Conservation (phyloP, 2,888 invertebrate species). For the Saturnia japonica region DNA sequence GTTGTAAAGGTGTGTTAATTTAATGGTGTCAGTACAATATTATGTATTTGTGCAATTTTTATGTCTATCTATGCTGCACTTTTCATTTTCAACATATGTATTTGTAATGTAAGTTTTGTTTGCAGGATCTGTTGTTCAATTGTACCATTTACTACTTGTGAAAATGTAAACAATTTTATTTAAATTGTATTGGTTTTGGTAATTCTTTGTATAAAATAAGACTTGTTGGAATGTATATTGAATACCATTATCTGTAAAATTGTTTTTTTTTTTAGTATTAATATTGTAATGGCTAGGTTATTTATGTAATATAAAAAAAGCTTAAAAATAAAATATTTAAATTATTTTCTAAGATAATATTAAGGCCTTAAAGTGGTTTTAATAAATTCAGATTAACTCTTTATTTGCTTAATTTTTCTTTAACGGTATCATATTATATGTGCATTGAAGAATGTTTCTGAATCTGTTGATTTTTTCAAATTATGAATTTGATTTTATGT, state of each 20-base stretch:
- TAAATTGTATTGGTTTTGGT: background rate
- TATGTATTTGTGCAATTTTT: background rate
- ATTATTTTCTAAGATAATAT: background rate
- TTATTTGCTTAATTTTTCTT: too few species aligned
- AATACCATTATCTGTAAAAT: background rate
- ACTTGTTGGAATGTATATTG: background rate
- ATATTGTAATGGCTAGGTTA: background rate
- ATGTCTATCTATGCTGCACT: background rate
- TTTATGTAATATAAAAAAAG: background rate
- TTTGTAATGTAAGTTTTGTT: background rate
- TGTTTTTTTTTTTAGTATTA: background rate
- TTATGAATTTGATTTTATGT: too few species aligned
- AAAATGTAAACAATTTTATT: background rate
- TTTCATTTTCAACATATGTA: background rate
- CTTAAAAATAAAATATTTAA: background rate
- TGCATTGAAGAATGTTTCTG: too few species aligned
- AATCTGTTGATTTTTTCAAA: too few species aligned
- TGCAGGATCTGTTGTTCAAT: background rate
- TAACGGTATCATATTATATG: too few species aligned
- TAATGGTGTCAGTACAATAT: slow-evolving; percentile 10
- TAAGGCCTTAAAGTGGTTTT: too few species aligned
- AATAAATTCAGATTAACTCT: too few species aligned
- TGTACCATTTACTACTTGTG: background rate
- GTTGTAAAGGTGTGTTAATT: slow-evolving; percentile 15
- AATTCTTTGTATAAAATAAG: background rate